phyloP scores from a whole-genome alignment of 2,888 invertebrate species.

The Pasiphila rectangulata region DNA sequence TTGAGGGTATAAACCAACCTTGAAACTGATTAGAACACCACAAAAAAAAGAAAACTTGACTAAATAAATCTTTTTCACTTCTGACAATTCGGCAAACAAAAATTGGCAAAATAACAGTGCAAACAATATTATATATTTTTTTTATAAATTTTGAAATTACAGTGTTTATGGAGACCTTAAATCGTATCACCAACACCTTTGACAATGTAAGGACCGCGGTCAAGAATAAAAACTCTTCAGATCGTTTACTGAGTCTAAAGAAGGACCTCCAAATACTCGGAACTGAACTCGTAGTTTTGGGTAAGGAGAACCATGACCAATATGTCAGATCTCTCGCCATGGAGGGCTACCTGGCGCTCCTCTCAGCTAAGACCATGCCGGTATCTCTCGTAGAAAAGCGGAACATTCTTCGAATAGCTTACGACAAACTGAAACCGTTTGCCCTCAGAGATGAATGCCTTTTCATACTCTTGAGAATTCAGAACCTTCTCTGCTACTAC shows the following conservation, averaged over 20 bases:
- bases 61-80: conserved; percentile 5
- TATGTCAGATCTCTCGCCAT: conserved; percentile 63
- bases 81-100: conserved; percentile 20
- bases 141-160: not conserved
- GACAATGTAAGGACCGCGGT: conserved; percentile 56
- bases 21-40: not conserved
- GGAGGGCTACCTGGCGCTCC: conserved; percentile 66
- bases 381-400: conserved; percentile 58
- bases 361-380: conserved; percentile 64
- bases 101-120: conserved; percentile 10
- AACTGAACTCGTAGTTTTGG: conserved; percentile 56
- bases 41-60: conserved; percentile 3
- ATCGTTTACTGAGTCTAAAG: conserved; percentile 54
- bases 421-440: conserved; percentile 59
- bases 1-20: too few relatives aligned
- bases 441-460: conserved; percentile 62
- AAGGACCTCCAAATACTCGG: conserved; percentile 58
- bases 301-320: conserved; percentile 62
- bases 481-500: conserved; percentile 81
- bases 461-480: conserved; percentile 78
- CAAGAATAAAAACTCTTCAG: conserved; percentile 57
- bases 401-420: conserved; percentile 55
- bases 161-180: conserved; percentile 51
- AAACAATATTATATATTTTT: not conserved
- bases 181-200: conserved; percentile 56